Conservation (phyloP, 2,888 invertebrate genomes). For the Harpalus rufipes region DNA sequence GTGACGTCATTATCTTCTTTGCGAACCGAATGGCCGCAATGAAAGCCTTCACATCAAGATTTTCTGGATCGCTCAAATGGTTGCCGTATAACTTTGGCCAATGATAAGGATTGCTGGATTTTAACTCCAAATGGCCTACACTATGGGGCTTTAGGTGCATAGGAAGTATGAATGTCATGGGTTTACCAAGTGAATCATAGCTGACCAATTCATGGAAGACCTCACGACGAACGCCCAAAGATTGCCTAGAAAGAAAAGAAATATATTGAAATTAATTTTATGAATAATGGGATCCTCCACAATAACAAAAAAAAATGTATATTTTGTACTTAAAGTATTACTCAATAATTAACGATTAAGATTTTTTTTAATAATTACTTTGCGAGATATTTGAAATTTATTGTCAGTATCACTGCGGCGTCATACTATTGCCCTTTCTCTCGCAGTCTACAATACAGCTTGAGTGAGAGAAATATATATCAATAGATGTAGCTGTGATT, state of each 20-base stretch:
- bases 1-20: slow-evolving; percentile 77
- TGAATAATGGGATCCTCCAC: no score
- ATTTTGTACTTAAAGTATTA: no score
- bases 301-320: no score
- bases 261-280: not conserved
- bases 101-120: slow-evolving; percentile 85
- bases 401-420: no score
- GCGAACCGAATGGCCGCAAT: slow-evolving; percentile 79
- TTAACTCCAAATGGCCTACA: slow-evolving; percentile 83
- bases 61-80: slow-evolving; percentile 84
- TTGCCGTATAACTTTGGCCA: slow-evolving; percentile 90
- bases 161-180: slow-evolving; percentile 80
- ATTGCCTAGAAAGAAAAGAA: slow-evolving; percentile 19
- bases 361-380: no score
- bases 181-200: slow-evolving; percentile 76
- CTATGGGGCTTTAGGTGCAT: slow-evolving; percentile 88
- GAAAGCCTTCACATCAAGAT: slow-evolving; percentile 81
- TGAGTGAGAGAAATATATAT: no score
- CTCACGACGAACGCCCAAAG: slow-evolving; percentile 79
- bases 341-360: no score
- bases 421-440: no score
- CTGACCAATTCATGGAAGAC: slow-evolving; percentile 79
- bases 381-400: no score
- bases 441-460: no score
- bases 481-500: no score